phyloP scores from a whole-genome alignment of 35 echinoderm and acorn worm genomes.

The Lytechinus pictus region DNA sequence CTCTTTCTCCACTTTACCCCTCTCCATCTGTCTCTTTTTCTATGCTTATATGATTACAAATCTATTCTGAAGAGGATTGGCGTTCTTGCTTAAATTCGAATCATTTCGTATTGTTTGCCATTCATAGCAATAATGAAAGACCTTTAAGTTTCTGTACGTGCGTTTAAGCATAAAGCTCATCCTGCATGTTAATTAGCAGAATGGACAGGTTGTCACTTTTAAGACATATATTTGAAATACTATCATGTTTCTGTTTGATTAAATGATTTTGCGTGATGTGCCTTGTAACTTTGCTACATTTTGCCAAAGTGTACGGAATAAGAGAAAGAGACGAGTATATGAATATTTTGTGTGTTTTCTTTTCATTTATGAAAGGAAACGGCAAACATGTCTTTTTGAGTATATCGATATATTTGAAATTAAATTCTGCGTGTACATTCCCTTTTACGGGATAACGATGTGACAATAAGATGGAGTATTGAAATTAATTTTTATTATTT shows the following conservation, averaged over 20 bases:
- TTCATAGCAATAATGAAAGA: background rate
- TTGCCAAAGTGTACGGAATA: slow-evolving; percentile 27
- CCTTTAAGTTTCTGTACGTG: background rate
- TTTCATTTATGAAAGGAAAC: background rate
- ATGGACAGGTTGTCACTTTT: background rate
- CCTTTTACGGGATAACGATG: slow-evolving; percentile 18
- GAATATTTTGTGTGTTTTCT: slow-evolving; percentile 29
- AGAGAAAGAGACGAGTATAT: background rate
- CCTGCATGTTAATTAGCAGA: background rate
- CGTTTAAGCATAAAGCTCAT: background rate
- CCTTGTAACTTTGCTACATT: slow-evolving; percentile 21
- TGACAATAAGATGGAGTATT: background rate
- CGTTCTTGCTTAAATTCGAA: background rate
- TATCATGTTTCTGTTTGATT: background rate
- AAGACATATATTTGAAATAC: slow-evolving; percentile 7
- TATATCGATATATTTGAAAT: background rate
- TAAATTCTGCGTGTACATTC: slow-evolving; percentile 33
- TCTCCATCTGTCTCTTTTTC: background rate
- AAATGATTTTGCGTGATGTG: background rate
- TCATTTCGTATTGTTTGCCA: background rate
- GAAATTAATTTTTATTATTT: background rate
- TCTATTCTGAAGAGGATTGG: background rate
- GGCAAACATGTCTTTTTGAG: background rate
- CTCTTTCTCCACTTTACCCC: background rate
- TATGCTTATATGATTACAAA: background rate